Conservation (phyloP, 2,888 invertebrate species). For the Geophilus truncorum region DNA sequence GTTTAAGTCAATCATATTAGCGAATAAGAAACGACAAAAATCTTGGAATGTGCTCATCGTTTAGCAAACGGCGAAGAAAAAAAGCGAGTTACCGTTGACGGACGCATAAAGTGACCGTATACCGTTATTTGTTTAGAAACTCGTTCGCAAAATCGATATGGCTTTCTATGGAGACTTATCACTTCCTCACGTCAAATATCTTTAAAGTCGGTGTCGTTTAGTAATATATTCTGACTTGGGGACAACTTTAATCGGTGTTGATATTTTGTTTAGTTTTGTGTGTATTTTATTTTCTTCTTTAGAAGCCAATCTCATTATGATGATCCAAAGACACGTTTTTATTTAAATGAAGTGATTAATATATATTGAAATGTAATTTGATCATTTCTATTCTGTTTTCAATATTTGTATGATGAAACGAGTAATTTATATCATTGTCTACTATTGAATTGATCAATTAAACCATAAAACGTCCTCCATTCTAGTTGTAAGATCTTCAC, state of each 20-base stretch:
- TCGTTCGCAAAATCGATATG: constrained; percentile 5
- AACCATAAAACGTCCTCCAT: not conserved
- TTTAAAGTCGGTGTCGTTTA: not conserved
- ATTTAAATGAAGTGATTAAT: not conserved
- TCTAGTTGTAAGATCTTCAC: not conserved
- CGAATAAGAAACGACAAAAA: not conserved
- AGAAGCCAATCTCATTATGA: not conserved
- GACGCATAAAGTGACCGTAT: not conserved
- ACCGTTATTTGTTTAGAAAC: constrained; percentile 11
- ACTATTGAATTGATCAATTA: not conserved
- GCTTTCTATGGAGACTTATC: not conserved
- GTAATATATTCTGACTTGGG: not conserved
- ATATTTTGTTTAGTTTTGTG: not conserved
- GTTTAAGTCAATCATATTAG: not conserved
- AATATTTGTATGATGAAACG: not conserved
- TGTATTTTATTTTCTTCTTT: not conserved
- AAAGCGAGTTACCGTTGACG: not conserved
- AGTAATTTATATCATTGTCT: constrained; percentile 2
- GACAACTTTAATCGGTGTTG: not conserved
- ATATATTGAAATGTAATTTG: not conserved
- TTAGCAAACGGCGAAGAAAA: not conserved
- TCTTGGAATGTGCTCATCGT: constrained; percentile 11
- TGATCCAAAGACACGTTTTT: constrained; percentile 1
- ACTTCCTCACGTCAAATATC: not conserved
- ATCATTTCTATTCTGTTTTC: not conserved